Evolutionary conservation across 2,797 vertebrate species (phyloP).

Genomic region (Semaprochilodus insignis): DNA sequence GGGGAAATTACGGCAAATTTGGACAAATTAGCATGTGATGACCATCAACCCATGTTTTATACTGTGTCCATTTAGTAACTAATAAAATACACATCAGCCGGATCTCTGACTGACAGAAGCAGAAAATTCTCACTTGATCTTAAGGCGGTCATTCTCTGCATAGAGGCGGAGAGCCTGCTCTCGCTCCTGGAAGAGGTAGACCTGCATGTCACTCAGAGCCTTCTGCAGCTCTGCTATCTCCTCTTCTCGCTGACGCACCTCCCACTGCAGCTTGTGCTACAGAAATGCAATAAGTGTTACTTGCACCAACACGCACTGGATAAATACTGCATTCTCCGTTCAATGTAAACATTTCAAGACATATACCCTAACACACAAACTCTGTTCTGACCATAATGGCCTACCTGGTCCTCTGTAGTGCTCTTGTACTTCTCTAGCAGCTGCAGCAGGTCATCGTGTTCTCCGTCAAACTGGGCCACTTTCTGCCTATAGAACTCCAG

Average conservation of each 20-base stretch:
- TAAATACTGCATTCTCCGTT: background rate
- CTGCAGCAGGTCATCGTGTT: constrained; percentile 87
- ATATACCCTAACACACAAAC: background rate
- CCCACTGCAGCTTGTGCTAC: constrained; percentile 91
- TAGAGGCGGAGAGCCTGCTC: constrained; percentile 92
- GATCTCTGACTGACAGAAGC: background rate
- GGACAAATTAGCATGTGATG: too few species aligned
- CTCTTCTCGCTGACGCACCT: constrained; percentile 87
- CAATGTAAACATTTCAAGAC: background rate
- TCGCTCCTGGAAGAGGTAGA: constrained; percentile 93
- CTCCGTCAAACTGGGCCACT: constrained; percentile 88
- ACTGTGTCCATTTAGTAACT: background rate
- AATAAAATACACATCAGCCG: background rate
- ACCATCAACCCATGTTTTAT: background rate
- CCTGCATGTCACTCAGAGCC: constrained; percentile 94
- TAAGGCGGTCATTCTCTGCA: constrained; percentile 93
- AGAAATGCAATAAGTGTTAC: constrained; percentile 20
- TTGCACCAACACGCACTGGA: background rate
- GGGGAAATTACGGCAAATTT: background rate
- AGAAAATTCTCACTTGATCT: constrained; percentile 86
- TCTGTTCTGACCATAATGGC: background rate
- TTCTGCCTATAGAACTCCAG: constrained; percentile 93
- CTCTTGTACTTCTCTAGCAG: constrained; percentile 87
- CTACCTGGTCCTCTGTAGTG: constrained; percentile 86
- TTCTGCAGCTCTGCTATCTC: constrained; percentile 91